A percentile compares a stretch with the other conserved stretches of the same genome.
Evolutionary conservation across 2,888 invertebrate genomes (phyloP).

Genomic region (Sesia apiformis): DNA sequence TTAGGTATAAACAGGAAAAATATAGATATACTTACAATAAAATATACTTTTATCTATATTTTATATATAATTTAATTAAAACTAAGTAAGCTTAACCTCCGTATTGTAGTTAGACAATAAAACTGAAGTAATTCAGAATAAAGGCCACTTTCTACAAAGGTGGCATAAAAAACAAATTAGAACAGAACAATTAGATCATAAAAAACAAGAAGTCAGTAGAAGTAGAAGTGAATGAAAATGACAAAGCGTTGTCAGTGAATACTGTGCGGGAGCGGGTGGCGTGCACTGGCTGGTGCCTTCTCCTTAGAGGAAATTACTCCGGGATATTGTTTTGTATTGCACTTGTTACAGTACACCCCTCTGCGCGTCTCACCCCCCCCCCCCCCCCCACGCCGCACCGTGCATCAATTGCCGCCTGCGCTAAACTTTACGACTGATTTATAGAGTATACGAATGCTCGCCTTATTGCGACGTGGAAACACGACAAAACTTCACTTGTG

Average conservation of each 20-base stretch:
- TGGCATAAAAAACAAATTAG: conserved; percentile 1
- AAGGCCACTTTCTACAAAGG: too few relatives aligned
- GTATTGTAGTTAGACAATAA: too few relatives aligned
- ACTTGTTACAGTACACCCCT: conserved; percentile 25
- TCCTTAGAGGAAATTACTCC: conserved; percentile 36
- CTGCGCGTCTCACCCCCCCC: conserved; percentile 4
- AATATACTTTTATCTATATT: too few relatives aligned
- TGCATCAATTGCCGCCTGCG: conserved; percentile 3
- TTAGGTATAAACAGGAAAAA: too few relatives aligned
- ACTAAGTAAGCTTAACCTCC: too few relatives aligned
- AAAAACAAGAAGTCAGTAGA: conserved; percentile 5
- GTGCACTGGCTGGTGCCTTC: conserved; percentile 8
- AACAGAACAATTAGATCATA: too few relatives aligned
- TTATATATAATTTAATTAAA: too few relatives aligned
- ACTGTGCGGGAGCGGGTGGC: conserved; percentile 7
- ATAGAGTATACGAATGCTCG: conserved; percentile 16
- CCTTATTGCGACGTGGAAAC: conserved; percentile 21
- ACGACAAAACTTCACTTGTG: conserved; percentile 12
- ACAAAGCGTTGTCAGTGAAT: conserved; percentile 21
- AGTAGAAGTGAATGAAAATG: conserved; percentile 17
- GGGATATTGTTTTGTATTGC: conserved; percentile 43
- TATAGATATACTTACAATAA: too few relatives aligned
- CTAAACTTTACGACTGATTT: conserved; percentile 24
- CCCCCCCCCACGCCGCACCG: conserved; percentile 9
- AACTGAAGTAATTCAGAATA: too few relatives aligned